These are phyloP conservation scores for Drosophila sp. DNA, from an alignment of 1,140 invertebrate species.

Conservation along the genomic window DNA sequence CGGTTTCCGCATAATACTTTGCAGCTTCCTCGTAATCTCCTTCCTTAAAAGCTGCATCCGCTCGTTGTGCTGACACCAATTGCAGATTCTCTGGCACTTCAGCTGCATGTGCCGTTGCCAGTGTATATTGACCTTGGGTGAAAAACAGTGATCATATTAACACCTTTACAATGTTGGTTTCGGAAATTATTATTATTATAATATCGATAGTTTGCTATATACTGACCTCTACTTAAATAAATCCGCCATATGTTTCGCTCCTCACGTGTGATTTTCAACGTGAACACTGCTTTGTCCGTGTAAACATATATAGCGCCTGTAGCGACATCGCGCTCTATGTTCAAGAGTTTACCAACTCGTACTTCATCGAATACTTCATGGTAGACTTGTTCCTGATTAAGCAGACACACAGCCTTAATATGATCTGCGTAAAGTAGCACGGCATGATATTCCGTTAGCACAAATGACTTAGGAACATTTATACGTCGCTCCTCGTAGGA, in stretches of 20 bases:
- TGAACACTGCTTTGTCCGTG: constrained; percentile 93
- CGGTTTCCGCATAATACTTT: constrained; percentile 93
- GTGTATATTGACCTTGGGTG: constrained; percentile 90
- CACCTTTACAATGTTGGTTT: no score
- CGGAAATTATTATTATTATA: no score
- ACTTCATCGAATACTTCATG: constrained; percentile 92
- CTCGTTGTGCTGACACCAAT: constrained; percentile 94
- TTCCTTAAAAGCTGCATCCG: constrained; percentile 93
- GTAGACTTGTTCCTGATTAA: constrained; percentile 95
- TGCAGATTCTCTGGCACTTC: constrained; percentile 92
- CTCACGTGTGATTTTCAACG: constrained; percentile 94
- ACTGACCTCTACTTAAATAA: constrained; percentile 92
- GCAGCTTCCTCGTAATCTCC: constrained; percentile 94
- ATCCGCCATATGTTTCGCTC: constrained; percentile 95
- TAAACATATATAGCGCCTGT: constrained; percentile 94
- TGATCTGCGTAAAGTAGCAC: constrained; percentile 93
- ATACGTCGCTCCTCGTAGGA: constrained; percentile 77
- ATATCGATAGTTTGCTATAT: no score
- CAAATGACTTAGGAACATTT: constrained; percentile 89
- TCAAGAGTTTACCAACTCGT: constrained; percentile 91
- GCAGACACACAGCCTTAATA: constrained; percentile 92
- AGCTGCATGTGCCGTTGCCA: constrained; percentile 92
- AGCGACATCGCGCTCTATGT: constrained; percentile 92
- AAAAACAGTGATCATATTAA: no score
- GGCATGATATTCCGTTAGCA: constrained; percentile 96